Evolutionary conservation across 2,797 vertebrate species (phyloP), one percentile per base, ranked within the genome.

Genomic region (Chaenodraco wilsoni): DNA sequence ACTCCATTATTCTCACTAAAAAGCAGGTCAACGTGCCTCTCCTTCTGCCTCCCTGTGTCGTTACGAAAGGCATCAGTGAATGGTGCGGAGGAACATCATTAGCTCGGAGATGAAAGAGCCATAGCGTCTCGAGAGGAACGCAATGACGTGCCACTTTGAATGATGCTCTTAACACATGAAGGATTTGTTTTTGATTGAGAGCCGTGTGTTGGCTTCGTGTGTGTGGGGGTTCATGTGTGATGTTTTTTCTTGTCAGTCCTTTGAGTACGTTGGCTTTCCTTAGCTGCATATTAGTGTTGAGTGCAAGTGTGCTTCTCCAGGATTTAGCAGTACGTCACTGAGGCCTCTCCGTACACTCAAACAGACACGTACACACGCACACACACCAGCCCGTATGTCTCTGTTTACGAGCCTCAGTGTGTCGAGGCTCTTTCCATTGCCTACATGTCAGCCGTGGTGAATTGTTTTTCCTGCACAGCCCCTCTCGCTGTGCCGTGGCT

Each of bases 1-100:
- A 74, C 76, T 72, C 87, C 87, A 89, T 91, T 92, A 86, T 90
- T 92, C 83, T 90, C 83, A 87, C 89, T 92, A 91, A 90, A 88
- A 85, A 71, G 57, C 79, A 81, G 87, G 89, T 91, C 89, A 88
- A 55, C 1, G 41, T 52, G 55, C 77, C 76, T 8, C 72, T 72
- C 65, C 74, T 27, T 59, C 52, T 16, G 44, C 60, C 72, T 65
- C 50, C 69, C 64, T 12, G 48, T 81, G 80, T 82, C 82, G 82
- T 89, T 88, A 91, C 88, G 8, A 82, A 79, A 69, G 70, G 62
- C 77, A 60, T 64, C 51, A 0, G 55, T 59, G 74, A 86, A 70
- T 60, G 57, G 69, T 37, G 45, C 50, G 15, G 49, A 33, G 74
- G 69, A 81, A 78, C 75, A 65, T 90, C 79, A 90, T 90, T 91